A percentile compares a stretch with the other conserved stretches of the same genome.
These are phyloP conservation scores for Pachypsylla venusta DNA, from an alignment of 1,140 invertebrate species.

Conservation along the genomic window DNA sequence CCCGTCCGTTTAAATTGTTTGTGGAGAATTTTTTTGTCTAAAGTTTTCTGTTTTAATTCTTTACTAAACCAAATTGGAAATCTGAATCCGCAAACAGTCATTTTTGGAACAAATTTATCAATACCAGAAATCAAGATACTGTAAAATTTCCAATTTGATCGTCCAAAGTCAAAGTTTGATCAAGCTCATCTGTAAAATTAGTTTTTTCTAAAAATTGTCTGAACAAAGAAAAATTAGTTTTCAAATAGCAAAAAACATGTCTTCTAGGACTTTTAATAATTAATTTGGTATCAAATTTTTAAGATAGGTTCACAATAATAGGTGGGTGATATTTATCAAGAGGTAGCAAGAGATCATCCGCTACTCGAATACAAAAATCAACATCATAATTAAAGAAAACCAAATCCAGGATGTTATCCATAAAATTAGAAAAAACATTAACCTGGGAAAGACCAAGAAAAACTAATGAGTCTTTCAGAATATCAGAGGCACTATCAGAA, in stretches of 20 bases:
- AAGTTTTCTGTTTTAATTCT: conserved; percentile 39
- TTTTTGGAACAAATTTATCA: background rate
- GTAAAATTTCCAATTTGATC: background rate
- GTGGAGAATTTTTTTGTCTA: background rate
- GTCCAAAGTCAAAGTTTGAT: no score
- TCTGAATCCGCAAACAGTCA: conserved; percentile 37
- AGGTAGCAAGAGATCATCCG: background rate
- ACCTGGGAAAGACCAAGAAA: background rate
- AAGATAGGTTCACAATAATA: no score
- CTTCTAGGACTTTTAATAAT: no score
- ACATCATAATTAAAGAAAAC: background rate
- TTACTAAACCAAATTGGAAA: conserved; percentile 44
- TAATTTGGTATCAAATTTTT: no score
- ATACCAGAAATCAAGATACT: background rate
- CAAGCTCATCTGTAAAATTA: no score
- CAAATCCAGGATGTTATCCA: background rate
- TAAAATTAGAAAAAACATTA: background rate
- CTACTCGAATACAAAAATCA: no score
- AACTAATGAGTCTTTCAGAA: background rate
- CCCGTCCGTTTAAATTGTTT: background rate
- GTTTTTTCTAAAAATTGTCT: no score
- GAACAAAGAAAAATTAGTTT: no score
- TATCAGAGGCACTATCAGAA: background rate
- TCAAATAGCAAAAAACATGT: no score
- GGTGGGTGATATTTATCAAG: background rate